Percentiles rank a stretch among this genome's conserved stretches.
These are phyloP conservation scores for Triops cancriformis DNA, from an alignment of 1,140 invertebrate species.

Conservation along the genomic window DNA sequence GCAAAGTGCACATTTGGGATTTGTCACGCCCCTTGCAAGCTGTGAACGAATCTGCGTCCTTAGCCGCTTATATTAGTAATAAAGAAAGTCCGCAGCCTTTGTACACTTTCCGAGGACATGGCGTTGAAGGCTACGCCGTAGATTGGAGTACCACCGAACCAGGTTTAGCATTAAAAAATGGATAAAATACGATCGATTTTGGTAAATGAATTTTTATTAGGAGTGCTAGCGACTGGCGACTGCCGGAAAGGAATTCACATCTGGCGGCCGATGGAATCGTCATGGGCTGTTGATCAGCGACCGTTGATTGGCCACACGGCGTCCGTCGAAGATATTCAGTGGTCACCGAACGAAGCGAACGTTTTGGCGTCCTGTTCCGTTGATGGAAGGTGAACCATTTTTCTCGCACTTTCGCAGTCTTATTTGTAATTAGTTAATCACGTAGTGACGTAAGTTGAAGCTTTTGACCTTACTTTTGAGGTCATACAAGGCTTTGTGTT, in stretches of 20 bases:
- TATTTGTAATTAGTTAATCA: background rate
- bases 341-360: conserved; percentile 92
- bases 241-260: conserved; percentile 85
- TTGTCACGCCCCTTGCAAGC: conserved; percentile 66
- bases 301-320: conserved; percentile 76
- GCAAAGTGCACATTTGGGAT: conserved; percentile 85
- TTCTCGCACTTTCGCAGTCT: background rate
- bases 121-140: conserved; percentile 84
- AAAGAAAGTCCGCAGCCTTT: conserved; percentile 53
- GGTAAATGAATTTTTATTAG: conserved; percentile 40
- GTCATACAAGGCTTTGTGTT: too few species aligned
- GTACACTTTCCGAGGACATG: conserved; percentile 83
- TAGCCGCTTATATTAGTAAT: conserved; percentile 37
- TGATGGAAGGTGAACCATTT: conserved; percentile 58
- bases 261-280: conserved; percentile 69
- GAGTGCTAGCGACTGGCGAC: conserved; percentile 75
- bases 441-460: too few species aligned
- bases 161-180: conserved; percentile 47
- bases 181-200: conserved; percentile 10
- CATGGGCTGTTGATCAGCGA: conserved; percentile 81
- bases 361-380: conserved; percentile 93
- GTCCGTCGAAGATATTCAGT: conserved; percentile 97
- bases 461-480: too few species aligned
- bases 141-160: conserved; percentile 77
- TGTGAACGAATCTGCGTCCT: conserved; percentile 56